Conservation (phyloP, 2,797 vertebrate genomes). For the Xerus rutilus region DNA sequence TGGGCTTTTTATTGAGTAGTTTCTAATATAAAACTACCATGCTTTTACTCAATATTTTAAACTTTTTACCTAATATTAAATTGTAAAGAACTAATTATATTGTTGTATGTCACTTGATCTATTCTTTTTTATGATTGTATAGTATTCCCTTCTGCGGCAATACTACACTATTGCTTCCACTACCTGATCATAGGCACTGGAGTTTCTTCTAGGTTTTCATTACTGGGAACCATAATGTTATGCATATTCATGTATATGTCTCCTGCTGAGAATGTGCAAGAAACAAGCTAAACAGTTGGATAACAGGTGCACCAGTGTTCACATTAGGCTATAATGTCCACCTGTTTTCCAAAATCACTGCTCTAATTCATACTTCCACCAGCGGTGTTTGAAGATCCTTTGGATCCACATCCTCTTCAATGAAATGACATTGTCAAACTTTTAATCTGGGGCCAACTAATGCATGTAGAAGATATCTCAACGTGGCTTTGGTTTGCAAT, state of each 20-base stretch:
- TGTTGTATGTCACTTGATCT: background rate
- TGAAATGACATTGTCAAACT: background rate
- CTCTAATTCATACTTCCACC: background rate
- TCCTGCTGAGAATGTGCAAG: background rate
- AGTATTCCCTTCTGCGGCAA: background rate
- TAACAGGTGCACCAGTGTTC: background rate
- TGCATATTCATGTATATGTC: background rate
- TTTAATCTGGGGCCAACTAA: background rate
- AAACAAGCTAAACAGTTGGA: background rate
- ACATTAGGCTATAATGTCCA: background rate
- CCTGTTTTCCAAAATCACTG: background rate
- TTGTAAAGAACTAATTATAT: background rate
- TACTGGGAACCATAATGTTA: background rate
- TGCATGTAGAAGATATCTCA: background rate
- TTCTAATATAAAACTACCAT: conserved; percentile 39
- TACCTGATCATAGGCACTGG: background rate
- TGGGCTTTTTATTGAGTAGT: background rate
- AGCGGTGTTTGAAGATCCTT: background rate
- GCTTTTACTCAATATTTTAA: background rate
- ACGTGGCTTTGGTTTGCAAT: background rate
- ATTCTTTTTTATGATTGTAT: conserved; percentile 6
- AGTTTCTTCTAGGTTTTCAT: background rate
- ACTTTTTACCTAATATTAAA: background rate
- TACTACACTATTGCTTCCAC: background rate
- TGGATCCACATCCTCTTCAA: background rate